Evolutionary conservation across 2,888 invertebrate genomes (phyloP), one percentile per base, ranked within the genome.

Genomic region (Archips crataeganus): DNA sequence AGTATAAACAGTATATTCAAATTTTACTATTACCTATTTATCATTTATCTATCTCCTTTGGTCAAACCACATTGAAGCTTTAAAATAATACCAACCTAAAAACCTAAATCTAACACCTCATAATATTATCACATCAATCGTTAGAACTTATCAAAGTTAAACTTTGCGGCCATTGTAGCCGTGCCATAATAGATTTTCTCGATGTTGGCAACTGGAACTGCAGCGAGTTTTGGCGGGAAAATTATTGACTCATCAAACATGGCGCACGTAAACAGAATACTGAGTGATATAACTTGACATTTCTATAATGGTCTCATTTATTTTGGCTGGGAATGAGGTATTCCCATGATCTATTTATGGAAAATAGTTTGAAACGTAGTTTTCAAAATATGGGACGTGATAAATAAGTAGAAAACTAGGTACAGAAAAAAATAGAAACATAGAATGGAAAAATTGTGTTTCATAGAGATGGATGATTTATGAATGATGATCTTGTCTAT

Each of bases 181-280:
- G 66, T 42, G 10, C 42, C 57, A 47, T 45, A 32, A 34, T 64
- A 59, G 54, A 73, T 64, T 64, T 62, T 42, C 66, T 49, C 42
- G 32, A 69, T 60, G 69, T 91, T 92, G 92, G 92, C 90, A 91
- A 87, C 78, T 76, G 79, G 85, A 84, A 23, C 86, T 86, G 84
- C 82, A 79, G 81, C 82, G 80, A 78, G 79, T 87, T 90, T 92
- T 89, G 90, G 90, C 89, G 89, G 87, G 82, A 90, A 89, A 90
- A 85, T 87, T 85, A 85, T 82, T 78, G 81, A 84, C 84, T 85
- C 84, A 83, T 86, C 82, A 82, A 82, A 69, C 73, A 64, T 69
- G 67, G 45, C 23, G 45, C 32, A 13, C 59, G 47, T 49, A 62
- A 63, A 68, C 61, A 47, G 45, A 32, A 39, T 39, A 39, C 39